Base-by-base conservation (phyloP, 2,113 vertebrate genomes). In the Sakesphorus luctuosus region DNA sequence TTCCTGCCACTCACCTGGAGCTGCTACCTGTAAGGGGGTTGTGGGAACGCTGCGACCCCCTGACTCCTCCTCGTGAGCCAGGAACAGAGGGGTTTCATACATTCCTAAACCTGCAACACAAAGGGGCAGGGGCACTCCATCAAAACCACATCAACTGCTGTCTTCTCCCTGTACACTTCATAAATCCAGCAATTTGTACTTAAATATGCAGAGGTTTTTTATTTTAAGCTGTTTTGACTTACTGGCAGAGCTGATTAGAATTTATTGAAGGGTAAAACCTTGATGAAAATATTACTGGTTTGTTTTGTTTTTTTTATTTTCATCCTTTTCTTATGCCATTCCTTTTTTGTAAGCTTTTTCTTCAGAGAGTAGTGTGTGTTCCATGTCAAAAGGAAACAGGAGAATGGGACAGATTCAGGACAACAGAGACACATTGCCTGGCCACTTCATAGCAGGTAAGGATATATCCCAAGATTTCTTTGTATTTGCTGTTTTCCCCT, bases 11-110 rank as follows among this genome's bases (percentile, higher is more conserved):
- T 92, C 95, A 99, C 99, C 99, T 50, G 99, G 98, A 44, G 99
- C 98, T 31, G 98, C 91, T 38, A 98, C 98, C 87, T 99, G 99
- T 1, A 99, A 93, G 0, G 99, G 98, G n/a, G 99, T 99, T 33
- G 99, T 99, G 80, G 99, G 99, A 74, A 99, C 99, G 1, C 99
- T 99, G 23, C 99, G 98, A 36, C 99, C 99, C 18, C 99, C 99
- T 1, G 99, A 98, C 50, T 99, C 99, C 52, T 99, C 99, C 87
- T 99, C 99, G 6, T 99, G 98, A 62, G 98, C 96, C 52, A 99
- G 97, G 91, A 98, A 99, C 9, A 99, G 96, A 3, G 99, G 98
- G 24, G 98, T 99, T 95, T 99, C 99, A 85, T 98, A 99, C 98
- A 99, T 98, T 38, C 99, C 99, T 82, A 99, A 98, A 83, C 99